Conservation (phyloP, 2,113 vertebrate species). For the Archilochus colubris region DNA sequence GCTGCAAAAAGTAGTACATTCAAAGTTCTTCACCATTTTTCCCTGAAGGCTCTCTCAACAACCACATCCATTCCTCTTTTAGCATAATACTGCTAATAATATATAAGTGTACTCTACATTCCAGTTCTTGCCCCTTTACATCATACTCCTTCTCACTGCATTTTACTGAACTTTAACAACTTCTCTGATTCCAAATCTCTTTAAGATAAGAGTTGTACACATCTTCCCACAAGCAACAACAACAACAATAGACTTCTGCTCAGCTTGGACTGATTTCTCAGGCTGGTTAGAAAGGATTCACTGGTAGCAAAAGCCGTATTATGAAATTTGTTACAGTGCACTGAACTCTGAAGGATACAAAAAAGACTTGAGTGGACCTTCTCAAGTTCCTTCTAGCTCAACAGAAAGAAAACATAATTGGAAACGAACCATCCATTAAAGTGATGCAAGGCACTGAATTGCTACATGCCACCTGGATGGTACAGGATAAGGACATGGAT, state of each 20-base stretch:
- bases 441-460: neutral
- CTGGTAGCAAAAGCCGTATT: neutral
- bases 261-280: neutral
- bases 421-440: conserved; percentile 13
- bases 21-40: neutral
- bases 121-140: neutral
- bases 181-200: neutral
- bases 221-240: neutral
- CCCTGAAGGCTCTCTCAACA: neutral
- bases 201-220: neutral
- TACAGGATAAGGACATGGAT: neutral
- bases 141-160: neutral
- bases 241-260: neutral
- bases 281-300: neutral
- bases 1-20: neutral
- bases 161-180: neutral
- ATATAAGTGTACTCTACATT: neutral
- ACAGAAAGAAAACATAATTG: neutral
- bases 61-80: neutral
- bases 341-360: neutral
- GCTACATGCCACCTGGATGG: conserved; percentile 8
- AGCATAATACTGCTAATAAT: neutral
- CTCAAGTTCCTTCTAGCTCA: neutral
- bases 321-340: neutral
- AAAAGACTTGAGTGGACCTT: neutral